These are phyloP conservation scores for Petaurus breviceps DNA, from an alignment of 2,113 vertebrate species.

Conservation along the genomic window DNA sequence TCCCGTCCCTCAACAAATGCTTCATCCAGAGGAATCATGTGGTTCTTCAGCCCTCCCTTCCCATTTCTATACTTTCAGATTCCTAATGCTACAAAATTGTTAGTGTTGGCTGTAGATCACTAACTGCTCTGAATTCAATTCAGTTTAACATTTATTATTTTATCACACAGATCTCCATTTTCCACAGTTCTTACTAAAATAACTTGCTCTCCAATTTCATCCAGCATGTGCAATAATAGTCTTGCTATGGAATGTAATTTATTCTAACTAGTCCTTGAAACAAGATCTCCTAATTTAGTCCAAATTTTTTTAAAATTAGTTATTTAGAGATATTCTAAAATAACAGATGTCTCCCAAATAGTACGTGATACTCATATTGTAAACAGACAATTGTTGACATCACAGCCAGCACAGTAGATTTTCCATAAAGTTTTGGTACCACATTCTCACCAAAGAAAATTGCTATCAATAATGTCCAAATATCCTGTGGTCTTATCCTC, in stretches of 20 bases:
- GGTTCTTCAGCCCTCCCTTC: not conserved
- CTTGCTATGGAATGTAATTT: not conserved
- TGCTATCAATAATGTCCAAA: not conserved
- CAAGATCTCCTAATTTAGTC: conserved; percentile 29
- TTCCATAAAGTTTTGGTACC: conserved; percentile 18
- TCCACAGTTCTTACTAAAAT: conserved; percentile 65
- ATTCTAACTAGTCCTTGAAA: not conserved
- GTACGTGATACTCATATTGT: not conserved
- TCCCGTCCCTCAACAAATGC: not conserved
- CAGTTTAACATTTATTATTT: conserved; percentile 42
- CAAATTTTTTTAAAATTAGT: conserved; percentile 21
- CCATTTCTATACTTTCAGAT: not conserved
- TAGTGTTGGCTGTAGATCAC: conserved; percentile 42
- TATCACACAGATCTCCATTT: conserved; percentile 62
- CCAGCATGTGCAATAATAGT: not conserved
- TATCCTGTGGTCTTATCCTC: not conserved
- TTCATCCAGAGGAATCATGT: not conserved
- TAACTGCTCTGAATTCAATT: conserved; percentile 57
- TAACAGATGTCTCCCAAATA: not conserved
- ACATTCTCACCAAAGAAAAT: conserved; percentile 31
- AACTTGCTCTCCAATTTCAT: conserved; percentile 35
- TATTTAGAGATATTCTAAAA: conserved; percentile 42
- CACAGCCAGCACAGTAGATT: not conserved
- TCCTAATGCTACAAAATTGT: conserved; percentile 36
- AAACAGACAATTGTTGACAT: not conserved